These are phyloP conservation scores for Phocoena phocoena DNA, from an alignment of 2,113 vertebrate species.

Conservation along the genomic window DNA sequence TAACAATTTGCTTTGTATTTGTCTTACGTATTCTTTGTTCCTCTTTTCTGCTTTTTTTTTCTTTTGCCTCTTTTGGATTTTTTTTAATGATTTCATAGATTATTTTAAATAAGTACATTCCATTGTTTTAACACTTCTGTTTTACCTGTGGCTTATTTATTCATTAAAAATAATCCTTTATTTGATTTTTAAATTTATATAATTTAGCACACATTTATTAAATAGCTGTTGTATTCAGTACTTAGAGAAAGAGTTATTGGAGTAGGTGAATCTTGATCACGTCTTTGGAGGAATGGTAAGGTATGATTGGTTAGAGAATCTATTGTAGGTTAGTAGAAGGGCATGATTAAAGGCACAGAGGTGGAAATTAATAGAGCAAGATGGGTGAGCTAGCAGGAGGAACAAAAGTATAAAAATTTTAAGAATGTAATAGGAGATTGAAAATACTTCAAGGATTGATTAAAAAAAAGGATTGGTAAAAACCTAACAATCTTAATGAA, in stretches of 20 bases:
- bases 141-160: neutral
- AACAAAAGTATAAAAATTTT: neutral
- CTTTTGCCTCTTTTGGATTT: neutral
- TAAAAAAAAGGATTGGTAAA: neutral
- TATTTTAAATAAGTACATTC: neutral
- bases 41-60: neutral
- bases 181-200: neutral
- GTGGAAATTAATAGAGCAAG: neutral
- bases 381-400: neutral
- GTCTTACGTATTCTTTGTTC: neutral
- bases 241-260: neutral
- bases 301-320: neutral
- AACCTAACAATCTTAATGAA: neutral
- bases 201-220: neutral
- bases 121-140: neutral
- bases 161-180: neutral
- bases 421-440: neutral
- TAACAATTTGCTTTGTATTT: neutral
- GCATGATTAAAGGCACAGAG: neutral
- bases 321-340: neutral
- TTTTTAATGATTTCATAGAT: neutral
- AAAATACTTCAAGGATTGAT: neutral
- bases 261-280: neutral
- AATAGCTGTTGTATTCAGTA: neutral
- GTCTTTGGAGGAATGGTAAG: neutral